A percentile compares a stretch with the other conserved stretches of the same genome.
phyloP scores from a whole-genome alignment of 1,140 invertebrate genomes.

The Rhizoglyphus robini region DNA sequence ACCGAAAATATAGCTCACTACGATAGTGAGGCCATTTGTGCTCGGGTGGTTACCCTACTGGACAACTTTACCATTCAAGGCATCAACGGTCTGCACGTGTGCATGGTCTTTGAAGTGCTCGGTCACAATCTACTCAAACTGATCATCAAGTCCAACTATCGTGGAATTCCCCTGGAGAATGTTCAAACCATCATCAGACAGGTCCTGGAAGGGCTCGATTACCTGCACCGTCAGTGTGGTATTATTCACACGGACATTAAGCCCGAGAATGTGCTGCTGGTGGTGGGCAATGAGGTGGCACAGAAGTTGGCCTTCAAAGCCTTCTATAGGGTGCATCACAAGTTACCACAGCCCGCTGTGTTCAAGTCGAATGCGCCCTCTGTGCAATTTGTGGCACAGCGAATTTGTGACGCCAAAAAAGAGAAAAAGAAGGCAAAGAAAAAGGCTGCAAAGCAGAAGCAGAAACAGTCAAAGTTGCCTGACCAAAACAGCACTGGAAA shows the following conservation, averaged over 20 bases:
- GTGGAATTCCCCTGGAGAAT: slow-evolving; percentile 84
- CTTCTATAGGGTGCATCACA: slow-evolving; percentile 68
- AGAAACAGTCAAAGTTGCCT: too few species aligned
- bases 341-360: slow-evolving; percentile 72
- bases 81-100: slow-evolving; percentile 78
- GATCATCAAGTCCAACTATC: slow-evolving; percentile 94
- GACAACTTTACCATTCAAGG: slow-evolving; percentile 97
- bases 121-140: slow-evolving; percentile 94
- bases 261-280: slow-evolving; percentile 94
- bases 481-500: too few species aligned
- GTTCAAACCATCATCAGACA: slow-evolving; percentile 90
- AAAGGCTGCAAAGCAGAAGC: too few species aligned
- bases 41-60: slow-evolving; percentile 88
- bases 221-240: slow-evolving; percentile 88
- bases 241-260: slow-evolving; percentile 99
- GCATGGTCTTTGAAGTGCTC: slow-evolving; percentile 98
- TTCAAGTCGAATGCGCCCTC: slow-evolving; percentile 35
- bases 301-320: slow-evolving; percentile 79
- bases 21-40: slow-evolving; percentile 73
- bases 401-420: too few species aligned
- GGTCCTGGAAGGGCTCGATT: slow-evolving; percentile 83
- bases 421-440: too few species aligned
- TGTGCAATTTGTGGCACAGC: too few species aligned
- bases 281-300: slow-evolving; percentile 72
- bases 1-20: too few species aligned